Evolutionary conservation across 1,140 invertebrate species (phyloP).

Genomic region (Drosophila truncata): DNA sequence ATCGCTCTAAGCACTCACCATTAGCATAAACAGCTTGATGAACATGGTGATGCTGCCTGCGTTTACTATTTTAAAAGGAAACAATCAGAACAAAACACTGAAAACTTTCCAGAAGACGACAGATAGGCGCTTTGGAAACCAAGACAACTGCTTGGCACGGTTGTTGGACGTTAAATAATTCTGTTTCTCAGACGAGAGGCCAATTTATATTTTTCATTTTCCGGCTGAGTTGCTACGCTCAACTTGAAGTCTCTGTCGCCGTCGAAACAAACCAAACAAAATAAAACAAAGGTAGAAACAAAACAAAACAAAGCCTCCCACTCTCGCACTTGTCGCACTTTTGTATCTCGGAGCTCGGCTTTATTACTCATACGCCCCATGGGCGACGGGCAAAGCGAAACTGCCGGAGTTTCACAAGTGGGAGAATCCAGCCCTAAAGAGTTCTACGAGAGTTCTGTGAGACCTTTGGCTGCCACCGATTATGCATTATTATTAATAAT

Average conservation of each 20-base stretch:
- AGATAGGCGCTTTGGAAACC: slow-evolving; percentile 25
- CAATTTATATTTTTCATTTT: slow-evolving; percentile 85
- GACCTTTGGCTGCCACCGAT: slow-evolving; percentile 53
- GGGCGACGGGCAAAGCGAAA: slow-evolving; percentile 28
- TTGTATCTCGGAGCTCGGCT: slow-evolving; percentile 43
- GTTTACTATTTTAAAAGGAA: slow-evolving; percentile 30
- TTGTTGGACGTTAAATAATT: slow-evolving; percentile 80
- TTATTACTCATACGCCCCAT: slow-evolving; percentile 81
- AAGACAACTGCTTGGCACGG: slow-evolving; percentile 66
- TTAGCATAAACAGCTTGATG: slow-evolving; percentile 51
- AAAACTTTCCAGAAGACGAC: neutral
- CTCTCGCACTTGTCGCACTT: slow-evolving; percentile 68
- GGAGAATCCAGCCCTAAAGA: slow-evolving; percentile 57
- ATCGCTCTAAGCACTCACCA: slow-evolving; percentile 53
- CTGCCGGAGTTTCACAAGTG: slow-evolving; percentile 19
- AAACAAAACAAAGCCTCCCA: slow-evolving; percentile 54
- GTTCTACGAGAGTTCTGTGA: slow-evolving; percentile 30
- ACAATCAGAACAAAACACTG: slow-evolving; percentile 25
- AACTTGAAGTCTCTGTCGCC: slow-evolving; percentile 55
- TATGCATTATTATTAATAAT: slow-evolving; percentile 73
- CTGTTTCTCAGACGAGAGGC: slow-evolving; percentile 76
- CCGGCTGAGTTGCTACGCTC: slow-evolving; percentile 80
- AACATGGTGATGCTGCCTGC: slow-evolving; percentile 6
- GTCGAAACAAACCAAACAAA: slow-evolving; percentile 69
- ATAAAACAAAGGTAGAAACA: slow-evolving; percentile 37